Conservation (phyloP, 2,888 invertebrate species). For the Ypsolopha sequella region DNA sequence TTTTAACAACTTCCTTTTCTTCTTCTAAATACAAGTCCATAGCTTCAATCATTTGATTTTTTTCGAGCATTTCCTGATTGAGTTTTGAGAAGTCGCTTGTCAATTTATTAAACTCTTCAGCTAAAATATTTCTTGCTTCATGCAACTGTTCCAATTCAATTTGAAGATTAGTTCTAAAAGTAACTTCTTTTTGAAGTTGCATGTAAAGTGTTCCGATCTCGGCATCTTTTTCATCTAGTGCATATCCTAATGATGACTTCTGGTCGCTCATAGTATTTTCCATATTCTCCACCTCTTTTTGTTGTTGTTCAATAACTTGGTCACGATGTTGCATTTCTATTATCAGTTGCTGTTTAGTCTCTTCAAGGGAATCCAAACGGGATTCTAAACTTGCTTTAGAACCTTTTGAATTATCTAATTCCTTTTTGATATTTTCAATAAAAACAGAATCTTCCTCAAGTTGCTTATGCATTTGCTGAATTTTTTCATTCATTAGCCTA, state of each 20-base stretch:
- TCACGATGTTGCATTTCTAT: conserved; percentile 27
- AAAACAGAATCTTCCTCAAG: conserved; percentile 20
- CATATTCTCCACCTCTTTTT: conserved; percentile 29
- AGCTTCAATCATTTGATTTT: conserved; percentile 22
- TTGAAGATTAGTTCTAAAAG: conserved; percentile 32
- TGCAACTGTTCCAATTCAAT: conserved; percentile 20
- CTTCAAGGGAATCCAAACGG: conserved; percentile 24
- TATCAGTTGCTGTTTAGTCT: conserved; percentile 23
- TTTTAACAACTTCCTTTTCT: conserved; percentile 16
- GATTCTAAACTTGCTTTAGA: conserved; percentile 20
- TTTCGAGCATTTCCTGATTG: conserved; percentile 20
- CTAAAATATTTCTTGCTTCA: conserved; percentile 15
- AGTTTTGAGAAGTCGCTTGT: conserved; percentile 16
- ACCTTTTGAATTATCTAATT: conserved; percentile 24
- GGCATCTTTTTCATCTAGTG: conserved; percentile 35
- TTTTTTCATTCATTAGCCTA: conserved; percentile 18
- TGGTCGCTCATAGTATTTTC: conserved; percentile 24
- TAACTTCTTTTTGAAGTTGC: conserved; percentile 39
- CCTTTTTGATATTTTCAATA: conserved; percentile 27
- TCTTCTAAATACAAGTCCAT: conserved; percentile 22
- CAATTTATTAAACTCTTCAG: conserved; percentile 19
- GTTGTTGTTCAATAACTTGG: conserved; percentile 20
- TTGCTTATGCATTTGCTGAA: conserved; percentile 22
- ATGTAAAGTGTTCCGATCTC: conserved; percentile 28
- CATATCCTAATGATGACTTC: conserved; percentile 24